Evolutionary conservation across 2,797 vertebrate species (phyloP).

Genomic region (Myripristis jacobus): DNA sequence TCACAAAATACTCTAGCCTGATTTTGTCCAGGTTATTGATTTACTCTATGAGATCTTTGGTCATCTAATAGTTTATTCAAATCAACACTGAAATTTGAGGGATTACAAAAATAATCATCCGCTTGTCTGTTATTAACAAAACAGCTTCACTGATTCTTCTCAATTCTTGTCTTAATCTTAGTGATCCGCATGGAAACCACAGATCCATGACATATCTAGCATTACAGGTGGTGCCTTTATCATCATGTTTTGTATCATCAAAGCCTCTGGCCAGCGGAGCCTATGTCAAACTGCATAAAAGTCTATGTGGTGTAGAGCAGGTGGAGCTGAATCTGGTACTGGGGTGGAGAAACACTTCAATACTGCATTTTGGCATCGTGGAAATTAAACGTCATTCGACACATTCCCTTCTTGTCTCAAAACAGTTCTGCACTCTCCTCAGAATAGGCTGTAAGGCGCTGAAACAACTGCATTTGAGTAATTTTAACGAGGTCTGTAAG

Average conservation of each 20-base stretch:
- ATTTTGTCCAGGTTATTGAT: conserved; percentile 44
- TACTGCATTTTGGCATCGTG: conserved; percentile 80
- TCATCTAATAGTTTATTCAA: conserved; percentile 32
- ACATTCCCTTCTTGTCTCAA: conserved; percentile 70
- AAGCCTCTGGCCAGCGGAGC: conserved; percentile 11
- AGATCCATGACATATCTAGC: neutral
- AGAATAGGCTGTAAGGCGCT: conserved; percentile 78
- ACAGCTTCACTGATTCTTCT: conserved; percentile 6
- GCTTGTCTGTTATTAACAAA: conserved; percentile 11
- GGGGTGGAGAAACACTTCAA: conserved; percentile 67
- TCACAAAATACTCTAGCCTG: conserved; percentile 23
- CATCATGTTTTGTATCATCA: conserved; percentile 24
- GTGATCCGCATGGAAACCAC: neutral
- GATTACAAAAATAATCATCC: too few species aligned
- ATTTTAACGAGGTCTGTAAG: conserved; percentile 70
- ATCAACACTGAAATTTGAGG: neutral
- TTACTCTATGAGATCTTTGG: conserved; percentile 63
- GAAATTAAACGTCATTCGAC: conserved; percentile 58
- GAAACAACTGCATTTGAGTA: conserved; percentile 71
- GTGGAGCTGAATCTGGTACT: conserved; percentile 39
- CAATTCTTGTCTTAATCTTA: conserved; percentile 26
- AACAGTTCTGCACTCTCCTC: conserved; percentile 45
- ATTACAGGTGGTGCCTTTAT: conserved; percentile 36
- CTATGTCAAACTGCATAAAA: conserved; percentile 27
- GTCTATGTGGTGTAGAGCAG: conserved; percentile 33